Evolutionary conservation across 2,888 invertebrate genomes (phyloP), one percentile per base, ranked within the genome.

Genomic region (Brenthis daphne): DNA sequence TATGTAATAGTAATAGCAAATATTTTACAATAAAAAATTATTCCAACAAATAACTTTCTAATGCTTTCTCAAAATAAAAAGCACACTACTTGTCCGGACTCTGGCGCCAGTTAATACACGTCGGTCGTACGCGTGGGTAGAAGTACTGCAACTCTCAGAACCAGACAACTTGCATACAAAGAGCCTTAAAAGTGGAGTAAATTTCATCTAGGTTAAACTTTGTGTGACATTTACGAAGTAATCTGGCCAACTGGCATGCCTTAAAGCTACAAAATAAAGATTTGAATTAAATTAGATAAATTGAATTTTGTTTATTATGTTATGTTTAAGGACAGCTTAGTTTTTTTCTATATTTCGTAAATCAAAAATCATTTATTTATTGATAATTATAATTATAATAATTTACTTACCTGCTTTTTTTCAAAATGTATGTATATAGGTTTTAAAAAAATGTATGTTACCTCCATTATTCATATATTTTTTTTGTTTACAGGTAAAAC

Each of bases 401-500:
- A 16, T 16, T 16, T 16, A 16, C 16, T 16, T 20, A 29, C 29
- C 29, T 29, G 29, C 5, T 29, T 29, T 29, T 29, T 4, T 29
- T 29, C 29, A 4, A 29, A 29, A 29, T 29, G 0, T 29, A 29
- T 29, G 5, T 29, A 29, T 29, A 4, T 29, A 29, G 29, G 3
- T 29, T 29, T 29, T 5, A 29, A 29, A 29, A 29, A 29, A 29
- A 4, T 29, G 3, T 29, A 37, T 43, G 1, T 11, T 43, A 43
- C 37, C 8, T 43, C 8, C 11, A 43, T 43, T 43, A 43, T 43
- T 43, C 6, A 8, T 29, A n/a, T 6, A 6, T 5, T 6, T 50
- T 50, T 16, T 51, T 73, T 83, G 74, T 80, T 84, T 84, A 0
- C 84, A 88, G 88, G 70, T 84, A 80, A 73, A 69, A 69, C 57